These are phyloP conservation scores for Pangasius larnaudii DNA, from an alignment of 2,797 vertebrate genomes.

Conservation along the genomic window DNA sequence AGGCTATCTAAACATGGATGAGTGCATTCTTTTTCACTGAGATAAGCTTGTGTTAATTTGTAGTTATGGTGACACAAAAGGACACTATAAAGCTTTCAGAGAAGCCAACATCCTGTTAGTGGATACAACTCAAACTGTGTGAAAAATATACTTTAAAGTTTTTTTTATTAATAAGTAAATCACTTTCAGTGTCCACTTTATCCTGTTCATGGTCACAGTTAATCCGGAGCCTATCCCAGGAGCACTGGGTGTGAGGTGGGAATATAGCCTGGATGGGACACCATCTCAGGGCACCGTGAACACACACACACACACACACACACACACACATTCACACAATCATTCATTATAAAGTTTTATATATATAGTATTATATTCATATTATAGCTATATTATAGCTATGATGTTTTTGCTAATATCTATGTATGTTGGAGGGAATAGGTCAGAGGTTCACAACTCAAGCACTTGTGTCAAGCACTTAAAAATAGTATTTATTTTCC, in stretches of 20 bases:
- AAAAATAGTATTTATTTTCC: neutral
- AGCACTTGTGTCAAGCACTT: slow-evolving; percentile 31
- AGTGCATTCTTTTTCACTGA: slow-evolving; percentile 1
- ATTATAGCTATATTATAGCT: neutral
- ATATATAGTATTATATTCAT: no score
- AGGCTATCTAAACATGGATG: neutral
- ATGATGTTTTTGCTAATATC: neutral
- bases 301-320: no score
- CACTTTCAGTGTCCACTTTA: neutral
- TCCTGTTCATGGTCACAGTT: neutral
- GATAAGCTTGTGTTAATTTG: neutral
- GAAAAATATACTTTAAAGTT: neutral
- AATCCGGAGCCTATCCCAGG: neutral
- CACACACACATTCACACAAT: neutral
- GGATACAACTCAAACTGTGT: no score
- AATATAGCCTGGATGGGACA: neutral
- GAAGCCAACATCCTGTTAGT: no score
- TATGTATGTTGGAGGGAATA: neutral
- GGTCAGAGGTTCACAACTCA: neutral
- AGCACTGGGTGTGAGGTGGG: neutral
- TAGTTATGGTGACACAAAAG: neutral
- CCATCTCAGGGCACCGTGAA: neutral
- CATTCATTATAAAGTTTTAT: neutral
- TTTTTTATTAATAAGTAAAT: neutral
- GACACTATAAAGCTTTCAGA: neutral